Conservation (phyloP, 1,140 invertebrate genomes). For the Coelopa frigida region DNA sequence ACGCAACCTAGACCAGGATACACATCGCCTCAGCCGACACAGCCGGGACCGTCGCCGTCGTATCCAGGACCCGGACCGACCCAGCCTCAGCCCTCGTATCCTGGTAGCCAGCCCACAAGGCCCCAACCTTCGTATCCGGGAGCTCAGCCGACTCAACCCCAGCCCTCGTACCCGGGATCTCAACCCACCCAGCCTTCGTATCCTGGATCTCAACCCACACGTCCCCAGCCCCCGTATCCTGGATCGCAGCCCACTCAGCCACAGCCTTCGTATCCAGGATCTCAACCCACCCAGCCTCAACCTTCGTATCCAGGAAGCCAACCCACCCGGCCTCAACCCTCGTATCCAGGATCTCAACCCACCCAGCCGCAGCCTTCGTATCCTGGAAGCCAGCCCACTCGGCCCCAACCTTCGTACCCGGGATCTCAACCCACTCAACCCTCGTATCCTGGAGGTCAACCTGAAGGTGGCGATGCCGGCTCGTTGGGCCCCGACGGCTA, state of each 20-base stretch:
- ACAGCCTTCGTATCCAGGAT: conserved; percentile 9
- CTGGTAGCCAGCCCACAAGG: not conserved
- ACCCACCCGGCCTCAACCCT: not conserved
- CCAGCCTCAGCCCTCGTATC: not conserved
- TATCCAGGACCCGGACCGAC: conserved; percentile 5
- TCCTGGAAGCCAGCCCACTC: not conserved
- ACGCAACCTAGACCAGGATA: not conserved
- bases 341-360: conserved; percentile 3
- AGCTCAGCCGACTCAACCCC: conserved; percentile 5
- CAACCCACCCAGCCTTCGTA: conserved; percentile 6
- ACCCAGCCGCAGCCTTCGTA: not conserved
- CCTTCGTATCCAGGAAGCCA: not conserved
- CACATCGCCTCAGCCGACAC: conserved; percentile 7
- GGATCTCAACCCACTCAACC: conserved; percentile 1
- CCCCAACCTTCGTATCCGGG: conserved; percentile 13
- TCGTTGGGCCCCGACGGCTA: conserved; percentile 29
- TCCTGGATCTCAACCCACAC: conserved; percentile 1
- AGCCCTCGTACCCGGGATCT: conserved; percentile 4
- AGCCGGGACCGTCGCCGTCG: not conserved
- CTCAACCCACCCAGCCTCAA: conserved; percentile 8
- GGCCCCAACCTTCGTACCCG: conserved; percentile 8
- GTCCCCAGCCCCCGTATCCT: conserved; percentile 5
- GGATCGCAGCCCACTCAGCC: conserved; percentile 5
- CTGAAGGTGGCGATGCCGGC: conserved; percentile 16
- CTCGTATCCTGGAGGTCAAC: conserved; percentile 2